Conservation (phyloP, 2,113 vertebrate species). For the Phyllopteryx taeniolatus region DNA sequence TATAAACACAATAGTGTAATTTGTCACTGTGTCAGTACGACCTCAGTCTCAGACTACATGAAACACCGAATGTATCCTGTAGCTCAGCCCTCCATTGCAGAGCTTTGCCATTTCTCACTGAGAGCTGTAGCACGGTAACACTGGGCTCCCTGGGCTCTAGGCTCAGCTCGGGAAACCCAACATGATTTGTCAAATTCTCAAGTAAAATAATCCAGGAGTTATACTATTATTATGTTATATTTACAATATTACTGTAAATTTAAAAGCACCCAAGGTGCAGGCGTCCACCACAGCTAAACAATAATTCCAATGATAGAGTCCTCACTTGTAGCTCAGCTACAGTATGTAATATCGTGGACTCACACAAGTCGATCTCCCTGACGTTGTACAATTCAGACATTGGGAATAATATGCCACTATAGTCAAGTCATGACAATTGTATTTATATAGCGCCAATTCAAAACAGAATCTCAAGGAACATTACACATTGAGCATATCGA, state of each 20-base stretch:
- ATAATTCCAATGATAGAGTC: not conserved
- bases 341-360: too few species aligned
- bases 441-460: too few species aligned
- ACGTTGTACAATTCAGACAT: not conserved
- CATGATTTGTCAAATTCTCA: conserved; percentile 19
- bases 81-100: conserved; percentile 60
- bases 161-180: conserved; percentile 21
- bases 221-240: too few species aligned
- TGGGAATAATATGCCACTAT: not conserved
- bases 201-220: not conserved
- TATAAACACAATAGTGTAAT: conserved; percentile 15
- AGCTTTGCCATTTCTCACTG: conserved; percentile 42
- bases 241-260: too few species aligned
- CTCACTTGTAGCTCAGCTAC: not conserved
- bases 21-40: conserved; percentile 28
- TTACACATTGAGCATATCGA: too few species aligned
- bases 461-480: too few species aligned
- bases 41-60: conserved; percentile 9
- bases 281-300: not conserved
- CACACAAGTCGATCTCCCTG: not conserved
- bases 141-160: conserved; percentile 12
- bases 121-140: conserved; percentile 28
- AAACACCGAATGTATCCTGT: conserved; percentile 37
- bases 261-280: too few species aligned
- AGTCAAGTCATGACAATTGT: too few species aligned